Base-by-base conservation (phyloP, 2,888 invertebrate species). In the Heliconius ethilla region DNA sequence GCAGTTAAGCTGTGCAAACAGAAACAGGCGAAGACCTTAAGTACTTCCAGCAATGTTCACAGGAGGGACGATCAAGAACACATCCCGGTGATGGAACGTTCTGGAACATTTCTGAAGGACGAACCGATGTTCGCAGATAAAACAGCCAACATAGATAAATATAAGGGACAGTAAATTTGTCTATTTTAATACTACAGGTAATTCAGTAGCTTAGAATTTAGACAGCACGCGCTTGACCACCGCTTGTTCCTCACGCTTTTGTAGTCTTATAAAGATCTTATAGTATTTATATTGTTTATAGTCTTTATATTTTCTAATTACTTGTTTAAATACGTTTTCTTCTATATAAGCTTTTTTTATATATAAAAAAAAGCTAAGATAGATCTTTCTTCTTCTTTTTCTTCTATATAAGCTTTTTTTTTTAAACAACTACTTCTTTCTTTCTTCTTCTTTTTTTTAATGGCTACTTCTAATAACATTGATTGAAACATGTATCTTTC, bases 71-170 rank as follows among this genome's bases (percentile, higher is more conserved):
- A 81, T 51, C 79, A 45, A n/a, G 81, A 82, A 22, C 81, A 86
- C 4, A 88, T 89, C 45, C 90, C 91, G 0, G 82, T 85, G 2
- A 94, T 96, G 92, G 94, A 95, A 81, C 95, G 97, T 69, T 97
- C 97, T 0, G 96, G 96, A 27, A 97, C 97, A 0, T 97, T 97
- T 86, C 90, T 96, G 27, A 97, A 97, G 88, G 97, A 97, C 82
- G 97, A 97, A 88, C 97, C 97, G 1, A 96, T 96, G 29, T 93
- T 93, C 78, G 88, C 89, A 3, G 89, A 90, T 59, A 91, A 87
- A 80, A 88, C 89, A 27, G 87, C 87, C 40, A 66, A 73, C 65
- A 40, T 77, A 22, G 77, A 77, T 66, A 73, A 77, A 22, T 72
- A 77, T 66, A 73, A 77, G 22, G 59, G n/a, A 27, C 59, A 72